A percentile compares a stretch with the other conserved stretches of the same genome.
phyloP scores from a whole-genome alignment of 2,113 vertebrate genomes.

The Phocoena phocoena region DNA sequence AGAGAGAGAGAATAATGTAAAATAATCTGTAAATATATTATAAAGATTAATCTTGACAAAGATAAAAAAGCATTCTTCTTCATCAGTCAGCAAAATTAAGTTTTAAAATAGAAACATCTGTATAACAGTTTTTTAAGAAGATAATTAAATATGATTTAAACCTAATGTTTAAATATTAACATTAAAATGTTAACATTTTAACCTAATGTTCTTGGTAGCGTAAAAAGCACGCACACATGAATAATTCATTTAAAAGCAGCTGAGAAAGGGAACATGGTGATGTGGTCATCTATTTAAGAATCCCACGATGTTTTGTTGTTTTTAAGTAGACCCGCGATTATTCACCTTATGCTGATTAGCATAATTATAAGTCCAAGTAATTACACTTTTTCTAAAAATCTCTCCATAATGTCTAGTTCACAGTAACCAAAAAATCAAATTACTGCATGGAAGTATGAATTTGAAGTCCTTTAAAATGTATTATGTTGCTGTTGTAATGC shows the following conservation, averaged over 20 bases:
- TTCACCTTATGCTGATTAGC: slow-evolving; percentile 28
- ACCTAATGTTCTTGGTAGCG: not conserved
- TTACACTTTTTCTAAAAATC: slow-evolving; percentile 23
- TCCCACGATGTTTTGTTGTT: not conserved
- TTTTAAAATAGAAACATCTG: slow-evolving; percentile 25
- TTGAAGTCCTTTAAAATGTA: not conserved
- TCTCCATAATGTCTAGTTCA: not conserved
- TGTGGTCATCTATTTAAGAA: slow-evolving; percentile 8
- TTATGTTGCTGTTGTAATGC: not conserved
- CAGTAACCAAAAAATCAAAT: slow-evolving; percentile 41
- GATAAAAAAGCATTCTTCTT: not conserved
- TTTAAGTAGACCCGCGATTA: slow-evolving; percentile 29
- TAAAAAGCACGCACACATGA: not conserved
- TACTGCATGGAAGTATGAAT: not conserved
- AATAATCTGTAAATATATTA: not conserved
- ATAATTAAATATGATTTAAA: not conserved
- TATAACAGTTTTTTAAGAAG: not conserved
- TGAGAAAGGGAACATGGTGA: not conserved
- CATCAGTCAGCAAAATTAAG: not conserved
- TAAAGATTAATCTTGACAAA: not conserved
- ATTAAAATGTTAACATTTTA: not conserved
- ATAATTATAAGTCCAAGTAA: slow-evolving; percentile 44
- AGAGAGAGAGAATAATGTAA: not conserved
- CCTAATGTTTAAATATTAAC: no score
- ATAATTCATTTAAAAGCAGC: not conserved